Conservation (phyloP, 1,140 invertebrate species). For the Watersipora subatra region DNA sequence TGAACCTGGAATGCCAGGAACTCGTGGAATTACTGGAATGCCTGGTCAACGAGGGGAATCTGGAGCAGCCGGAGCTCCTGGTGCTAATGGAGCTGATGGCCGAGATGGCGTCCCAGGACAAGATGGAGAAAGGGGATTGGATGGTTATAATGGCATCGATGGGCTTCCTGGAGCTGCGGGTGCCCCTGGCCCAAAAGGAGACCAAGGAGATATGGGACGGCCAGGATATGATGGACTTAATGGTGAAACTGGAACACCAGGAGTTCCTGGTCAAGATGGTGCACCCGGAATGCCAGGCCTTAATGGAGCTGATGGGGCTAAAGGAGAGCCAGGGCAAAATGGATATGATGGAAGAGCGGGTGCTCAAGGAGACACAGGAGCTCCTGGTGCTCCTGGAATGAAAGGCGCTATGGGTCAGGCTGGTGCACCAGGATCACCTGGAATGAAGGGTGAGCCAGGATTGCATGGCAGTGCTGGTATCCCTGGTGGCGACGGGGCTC, state of each 20-base stretch:
- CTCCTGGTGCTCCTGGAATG: background rate
- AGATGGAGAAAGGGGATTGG: background rate
- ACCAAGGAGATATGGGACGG: background rate
- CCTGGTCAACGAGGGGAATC: background rate
- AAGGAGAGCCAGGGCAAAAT: background rate
- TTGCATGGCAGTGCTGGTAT: too few relatives aligned
- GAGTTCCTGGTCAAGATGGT: conserved; percentile 2
- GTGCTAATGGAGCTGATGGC: background rate
- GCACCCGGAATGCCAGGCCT: background rate
- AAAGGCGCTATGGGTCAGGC: too few relatives aligned
- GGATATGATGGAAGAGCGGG: conserved; percentile 1
- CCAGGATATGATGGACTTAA: background rate
- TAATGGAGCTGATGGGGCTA: background rate
- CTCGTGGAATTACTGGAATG: background rate
- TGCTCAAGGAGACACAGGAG: background rate
- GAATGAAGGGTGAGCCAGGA: background rate
- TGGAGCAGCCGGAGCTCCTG: background rate
- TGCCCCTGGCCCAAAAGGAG: background rate
- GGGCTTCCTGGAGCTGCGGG: background rate
- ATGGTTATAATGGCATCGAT: background rate
- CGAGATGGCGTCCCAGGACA: background rate
- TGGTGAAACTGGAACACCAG: conserved; percentile 4
- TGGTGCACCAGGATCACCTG: too few relatives aligned
- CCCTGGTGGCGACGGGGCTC: conserved; percentile 1
- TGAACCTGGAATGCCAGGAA: background rate